phyloP scores from a whole-genome alignment of 1,140 invertebrate genomes.

The Drosophila obscura region DNA sequence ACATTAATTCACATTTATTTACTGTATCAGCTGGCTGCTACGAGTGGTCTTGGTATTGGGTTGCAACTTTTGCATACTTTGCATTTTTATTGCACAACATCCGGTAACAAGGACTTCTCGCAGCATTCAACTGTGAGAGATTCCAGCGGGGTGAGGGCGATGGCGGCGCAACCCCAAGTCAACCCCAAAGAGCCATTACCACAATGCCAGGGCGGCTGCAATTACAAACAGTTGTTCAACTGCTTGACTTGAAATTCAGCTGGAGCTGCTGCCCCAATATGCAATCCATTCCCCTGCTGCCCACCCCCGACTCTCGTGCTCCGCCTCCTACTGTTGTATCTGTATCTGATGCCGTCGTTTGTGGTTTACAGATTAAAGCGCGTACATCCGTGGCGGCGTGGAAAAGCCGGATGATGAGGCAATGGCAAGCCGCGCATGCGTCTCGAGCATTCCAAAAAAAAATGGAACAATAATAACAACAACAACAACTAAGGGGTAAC shows the following conservation, averaged over 20 bases:
- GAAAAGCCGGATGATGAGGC: constrained; percentile 62
- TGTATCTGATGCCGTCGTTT: constrained; percentile 66
- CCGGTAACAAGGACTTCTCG: constrained; percentile 70
- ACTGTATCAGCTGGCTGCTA: constrained; percentile 49
- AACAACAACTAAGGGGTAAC: constrained; percentile 2
- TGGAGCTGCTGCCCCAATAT: constrained; percentile 22
- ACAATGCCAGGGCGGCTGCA: constrained; percentile 56
- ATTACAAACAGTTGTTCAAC: constrained; percentile 81
- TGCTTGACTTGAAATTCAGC: constrained; percentile 76
- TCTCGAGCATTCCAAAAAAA: constrained; percentile 10
- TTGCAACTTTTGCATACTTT: constrained; percentile 68
- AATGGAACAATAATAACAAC: neutral
- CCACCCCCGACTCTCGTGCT: constrained; percentile 3
- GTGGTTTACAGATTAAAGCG: constrained; percentile 78
- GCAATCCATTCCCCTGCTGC: neutral
- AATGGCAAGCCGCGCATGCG: constrained; percentile 62
- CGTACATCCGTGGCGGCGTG: constrained; percentile 64
- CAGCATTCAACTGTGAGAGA: constrained; percentile 65
- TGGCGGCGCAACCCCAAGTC: constrained; percentile 40
- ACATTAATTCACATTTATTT: constrained; percentile 58
- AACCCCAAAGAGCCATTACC: constrained; percentile 54
- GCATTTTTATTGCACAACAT: constrained; percentile 81
- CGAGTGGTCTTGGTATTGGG: constrained; percentile 12
- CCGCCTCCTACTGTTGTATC: constrained; percentile 6
- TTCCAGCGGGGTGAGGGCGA: constrained; percentile 13